A percentile compares a stretch with the other conserved stretches of the same genome.
These are phyloP conservation scores for Globodera rostochiensis DNA, from an alignment of 1,140 invertebrate species.

Conservation along the genomic window DNA sequence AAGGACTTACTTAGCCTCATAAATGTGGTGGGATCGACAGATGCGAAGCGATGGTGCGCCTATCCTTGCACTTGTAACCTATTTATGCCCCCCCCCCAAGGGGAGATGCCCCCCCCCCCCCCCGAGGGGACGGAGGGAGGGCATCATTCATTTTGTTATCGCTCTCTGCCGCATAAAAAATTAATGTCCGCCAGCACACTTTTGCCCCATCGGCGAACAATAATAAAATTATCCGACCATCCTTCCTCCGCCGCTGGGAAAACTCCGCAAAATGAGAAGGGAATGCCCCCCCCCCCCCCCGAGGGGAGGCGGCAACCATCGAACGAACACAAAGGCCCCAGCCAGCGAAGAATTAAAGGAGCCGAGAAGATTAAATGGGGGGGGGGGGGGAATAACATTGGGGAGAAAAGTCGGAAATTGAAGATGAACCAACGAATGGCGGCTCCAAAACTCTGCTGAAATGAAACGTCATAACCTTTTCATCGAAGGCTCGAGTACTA, in stretches of 20 bases:
- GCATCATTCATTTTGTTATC: neutral
- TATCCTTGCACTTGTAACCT: too few relatives aligned
- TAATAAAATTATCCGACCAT: slow-evolving; percentile 6
- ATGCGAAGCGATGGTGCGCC: too few relatives aligned
- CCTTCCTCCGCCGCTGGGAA: neutral
- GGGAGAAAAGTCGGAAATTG: neutral
- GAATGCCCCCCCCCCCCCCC: neutral
- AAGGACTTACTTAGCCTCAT: neutral
- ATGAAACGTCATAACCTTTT: too few relatives aligned
- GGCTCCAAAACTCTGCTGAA: too few relatives aligned
- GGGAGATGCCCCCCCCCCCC: too few relatives aligned
- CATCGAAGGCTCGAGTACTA: too few relatives aligned
- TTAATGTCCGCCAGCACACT: neutral
- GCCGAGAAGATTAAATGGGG: neutral
- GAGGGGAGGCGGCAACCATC: neutral
- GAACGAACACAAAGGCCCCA: neutral
- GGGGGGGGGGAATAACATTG: too few relatives aligned
- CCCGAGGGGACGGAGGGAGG: too few relatives aligned
- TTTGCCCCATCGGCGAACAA: neutral
- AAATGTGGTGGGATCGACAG: too few relatives aligned
- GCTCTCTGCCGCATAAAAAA: neutral
- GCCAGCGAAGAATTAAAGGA: neutral
- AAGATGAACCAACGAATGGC: neutral
- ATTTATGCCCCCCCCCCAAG: too few relatives aligned
- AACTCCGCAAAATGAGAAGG: neutral